Evolutionary conservation across 1,140 invertebrate species (phyloP).

Genomic region (Teleogryllus occipitalis): DNA sequence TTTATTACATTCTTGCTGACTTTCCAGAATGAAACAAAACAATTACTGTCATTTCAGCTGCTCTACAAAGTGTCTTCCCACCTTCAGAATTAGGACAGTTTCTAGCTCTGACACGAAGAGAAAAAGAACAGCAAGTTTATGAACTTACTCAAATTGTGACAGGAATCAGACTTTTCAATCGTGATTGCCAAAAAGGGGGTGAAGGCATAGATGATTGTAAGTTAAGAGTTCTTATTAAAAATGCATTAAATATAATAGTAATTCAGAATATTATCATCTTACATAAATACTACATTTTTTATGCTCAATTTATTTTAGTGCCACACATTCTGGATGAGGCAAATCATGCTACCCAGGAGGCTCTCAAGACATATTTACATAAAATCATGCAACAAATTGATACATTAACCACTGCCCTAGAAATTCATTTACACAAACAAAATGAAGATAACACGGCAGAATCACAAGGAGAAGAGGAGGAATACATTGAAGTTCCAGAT

Average conservation of each 20-base stretch:
- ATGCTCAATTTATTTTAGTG: conserved; percentile 35
- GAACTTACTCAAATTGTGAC: conserved; percentile 50
- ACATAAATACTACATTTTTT: neutral
- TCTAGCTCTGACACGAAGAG: conserved; percentile 42
- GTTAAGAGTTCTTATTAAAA: conserved; percentile 20
- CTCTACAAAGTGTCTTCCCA: conserved; percentile 63
- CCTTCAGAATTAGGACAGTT: conserved; percentile 57
- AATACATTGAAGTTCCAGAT: neutral
- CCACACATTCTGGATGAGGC: conserved; percentile 50
- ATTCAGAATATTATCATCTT: too few species aligned
- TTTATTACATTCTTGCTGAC: neutral
- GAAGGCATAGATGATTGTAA: conserved; percentile 57
- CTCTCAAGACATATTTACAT: conserved; percentile 44
- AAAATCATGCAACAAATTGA: conserved; percentile 51
- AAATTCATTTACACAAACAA: conserved; percentile 29
- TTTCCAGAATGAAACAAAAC: neutral
- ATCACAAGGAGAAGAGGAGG: conserved; percentile 26
- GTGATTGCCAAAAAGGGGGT: conserved; percentile 54
- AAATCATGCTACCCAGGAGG: conserved; percentile 39
- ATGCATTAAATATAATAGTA: neutral
- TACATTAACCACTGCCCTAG: conserved; percentile 47
- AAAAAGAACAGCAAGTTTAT: conserved; percentile 44
- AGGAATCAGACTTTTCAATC: conserved; percentile 58
- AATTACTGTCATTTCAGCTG: conserved; percentile 33
- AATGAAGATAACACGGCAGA: conserved; percentile 34